phyloP scores from a whole-genome alignment of 1,140 invertebrate genomes.

The Proales similis region DNA sequence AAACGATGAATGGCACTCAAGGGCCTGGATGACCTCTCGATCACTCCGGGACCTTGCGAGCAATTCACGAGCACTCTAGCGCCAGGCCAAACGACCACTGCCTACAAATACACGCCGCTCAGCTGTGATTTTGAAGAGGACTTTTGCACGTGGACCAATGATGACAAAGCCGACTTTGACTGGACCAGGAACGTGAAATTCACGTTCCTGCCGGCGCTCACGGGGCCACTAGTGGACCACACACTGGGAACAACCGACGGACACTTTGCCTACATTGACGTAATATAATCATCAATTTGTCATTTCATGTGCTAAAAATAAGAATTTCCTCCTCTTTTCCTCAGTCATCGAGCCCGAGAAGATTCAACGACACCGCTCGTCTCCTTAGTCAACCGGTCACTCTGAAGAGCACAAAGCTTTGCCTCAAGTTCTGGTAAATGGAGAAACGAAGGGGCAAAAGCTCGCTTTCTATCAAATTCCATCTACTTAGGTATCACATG shows the following conservation, averaged over 20 bases:
- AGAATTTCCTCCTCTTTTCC: no score
- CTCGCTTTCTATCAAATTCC: no score
- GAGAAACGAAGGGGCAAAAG: no score
- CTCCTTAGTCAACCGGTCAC: no score
- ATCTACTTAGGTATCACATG: slow-evolving; percentile 37
- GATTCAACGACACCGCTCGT: no score
- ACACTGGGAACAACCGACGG: slow-evolving; percentile 47
- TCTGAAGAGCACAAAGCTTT: no score
- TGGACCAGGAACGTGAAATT: slow-evolving; percentile 13
- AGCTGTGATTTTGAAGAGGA: slow-evolving; percentile 47
- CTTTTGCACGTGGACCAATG: slow-evolving; percentile 44
- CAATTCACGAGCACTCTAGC: slow-evolving; percentile 5
- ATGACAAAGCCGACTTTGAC: slow-evolving; percentile 39
- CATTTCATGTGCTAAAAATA: no score
- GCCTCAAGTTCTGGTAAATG: no score
- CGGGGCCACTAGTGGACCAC: slow-evolving; percentile 46
- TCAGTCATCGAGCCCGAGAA: no score
- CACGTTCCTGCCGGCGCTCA: no score
- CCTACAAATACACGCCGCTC: slow-evolving; percentile 41
- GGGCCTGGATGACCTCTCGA: slow-evolving; percentile 25
- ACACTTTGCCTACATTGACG: slow-evolving; percentile 48
- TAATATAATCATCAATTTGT: no score
- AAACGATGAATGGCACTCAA: not conserved
- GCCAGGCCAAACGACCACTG: not conserved
- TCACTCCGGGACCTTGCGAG: slow-evolving; percentile 3